Conservation (phyloP, 2,888 invertebrate species). For the Bedellia somnulentella region DNA sequence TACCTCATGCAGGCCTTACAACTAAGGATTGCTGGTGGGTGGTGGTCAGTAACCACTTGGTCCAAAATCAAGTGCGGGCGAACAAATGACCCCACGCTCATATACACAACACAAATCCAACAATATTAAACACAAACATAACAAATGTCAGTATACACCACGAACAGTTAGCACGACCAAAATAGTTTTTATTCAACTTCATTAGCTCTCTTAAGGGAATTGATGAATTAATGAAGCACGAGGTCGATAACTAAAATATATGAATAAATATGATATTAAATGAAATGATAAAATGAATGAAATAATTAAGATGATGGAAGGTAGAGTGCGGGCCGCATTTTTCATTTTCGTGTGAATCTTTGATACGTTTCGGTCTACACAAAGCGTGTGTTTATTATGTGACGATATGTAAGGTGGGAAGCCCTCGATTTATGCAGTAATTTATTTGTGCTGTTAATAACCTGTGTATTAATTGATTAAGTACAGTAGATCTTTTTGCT, state of each 20-base stretch:
- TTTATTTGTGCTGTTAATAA: too few relatives aligned
- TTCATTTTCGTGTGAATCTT: too few relatives aligned
- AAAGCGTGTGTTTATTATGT: too few relatives aligned
- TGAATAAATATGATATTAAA: conserved; percentile 9
- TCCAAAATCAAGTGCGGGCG: conserved; percentile 46
- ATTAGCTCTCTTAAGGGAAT: too few relatives aligned
- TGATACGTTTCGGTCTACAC: too few relatives aligned
- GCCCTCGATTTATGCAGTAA: too few relatives aligned
- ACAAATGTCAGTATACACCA: conserved; percentile 42
- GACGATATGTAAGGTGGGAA: too few relatives aligned
- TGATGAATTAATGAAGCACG: conserved; percentile 22
- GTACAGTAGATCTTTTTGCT: too few relatives aligned
- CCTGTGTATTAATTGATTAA: too few relatives aligned
- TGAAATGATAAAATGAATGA: conserved; percentile 19
- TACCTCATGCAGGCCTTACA: too few relatives aligned
- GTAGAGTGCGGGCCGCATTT: conserved; percentile 39
- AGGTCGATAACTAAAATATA: conserved; percentile 13
- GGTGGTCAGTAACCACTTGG: conserved; percentile 17
- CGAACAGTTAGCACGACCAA: conserved; percentile 54
- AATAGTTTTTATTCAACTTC: conserved; percentile 49
- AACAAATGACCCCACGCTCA: conserved; percentile 30
- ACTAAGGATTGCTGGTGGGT: too few relatives aligned
- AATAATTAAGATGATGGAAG: conserved; percentile 22
- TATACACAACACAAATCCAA: conserved; percentile 56
- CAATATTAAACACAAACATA: conserved; percentile 31